Evolutionary conservation across 2,888 invertebrate genomes (phyloP), one percentile per base, ranked within the genome.

Genomic region (Arge pagana): DNA sequence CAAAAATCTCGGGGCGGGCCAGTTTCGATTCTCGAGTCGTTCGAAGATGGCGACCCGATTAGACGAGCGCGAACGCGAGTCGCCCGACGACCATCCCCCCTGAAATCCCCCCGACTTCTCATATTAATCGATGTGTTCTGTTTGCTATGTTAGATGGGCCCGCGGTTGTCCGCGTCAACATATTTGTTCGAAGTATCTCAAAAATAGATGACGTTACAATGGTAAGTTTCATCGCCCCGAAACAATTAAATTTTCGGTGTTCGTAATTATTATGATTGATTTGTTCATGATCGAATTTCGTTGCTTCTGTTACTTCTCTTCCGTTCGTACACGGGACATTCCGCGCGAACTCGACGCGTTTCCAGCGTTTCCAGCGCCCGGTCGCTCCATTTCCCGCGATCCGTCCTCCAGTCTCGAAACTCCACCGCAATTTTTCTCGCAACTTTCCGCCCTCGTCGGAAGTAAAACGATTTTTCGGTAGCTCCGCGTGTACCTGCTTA

Each of bases 131-230:
- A 60, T 72, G 68, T 74, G 68, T 76, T 75, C 68, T 75, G 69
- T 75, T 72, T 71, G 67, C 75, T 78, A 77, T 77, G 76, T 78
- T 80, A 87, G 91, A 91, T 90, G 95, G 95, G 79, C 93, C 95
- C 79, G 93, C 95, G 80, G 87, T 91, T 82, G 95, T 96, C 81
- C 87, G 87, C 84, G 94, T 96, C 86, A 96, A 96, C 90, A 93
- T 96, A 85, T 93, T 93, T 89, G 91, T 96, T 83, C 85, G 96
- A 87, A 96, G 95, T 90, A 93, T 96, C 85, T 93, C 94, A 84
- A 94, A 95, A 87, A 96, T 96, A 85, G 95, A 96, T 89, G 96
- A 96, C 86, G 94, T 96, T 82, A 95, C 93, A 75, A 96, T 96
- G 96, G 96, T 96, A 91, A 93, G 93, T 93, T 80, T 76, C 71